Conservation (phyloP, 2,888 invertebrate genomes). For the Hydrotaea diabolus region DNA sequence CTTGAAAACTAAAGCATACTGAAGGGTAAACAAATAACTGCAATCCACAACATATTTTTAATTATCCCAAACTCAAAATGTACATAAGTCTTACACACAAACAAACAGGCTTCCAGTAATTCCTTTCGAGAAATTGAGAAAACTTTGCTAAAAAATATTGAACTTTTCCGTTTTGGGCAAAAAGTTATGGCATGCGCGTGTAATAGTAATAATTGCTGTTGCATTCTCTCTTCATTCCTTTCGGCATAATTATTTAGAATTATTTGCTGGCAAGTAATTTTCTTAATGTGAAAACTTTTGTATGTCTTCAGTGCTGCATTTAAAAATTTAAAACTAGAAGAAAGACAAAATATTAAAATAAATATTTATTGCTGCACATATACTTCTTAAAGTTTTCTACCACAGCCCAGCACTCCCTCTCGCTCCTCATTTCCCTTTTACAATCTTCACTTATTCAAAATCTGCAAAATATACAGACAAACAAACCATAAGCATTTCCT, state of each 20-base stretch:
- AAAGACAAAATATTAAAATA: too few species aligned
- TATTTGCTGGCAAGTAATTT: slow-evolving; percentile 29
- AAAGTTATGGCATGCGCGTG: too few species aligned
- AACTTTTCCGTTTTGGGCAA: too few species aligned
- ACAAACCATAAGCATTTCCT: not conserved
- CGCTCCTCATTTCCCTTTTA: not conserved
- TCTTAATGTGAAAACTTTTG: slow-evolving; percentile 31
- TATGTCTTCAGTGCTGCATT: not conserved
- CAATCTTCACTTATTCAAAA: slow-evolving; percentile 1
- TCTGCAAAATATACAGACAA: not conserved
- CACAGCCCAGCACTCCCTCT: not conserved
- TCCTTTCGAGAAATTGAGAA: too few species aligned
- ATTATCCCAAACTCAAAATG: too few species aligned
- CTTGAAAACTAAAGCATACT: slow-evolving; percentile 5
- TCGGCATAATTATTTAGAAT: not conserved
- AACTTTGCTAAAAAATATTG: too few species aligned
- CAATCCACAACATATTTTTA: too few species aligned
- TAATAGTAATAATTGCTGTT: slow-evolving; percentile 11
- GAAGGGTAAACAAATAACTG: too few species aligned
- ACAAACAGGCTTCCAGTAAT: too few species aligned
- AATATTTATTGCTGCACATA: not conserved
- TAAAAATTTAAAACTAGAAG: too few species aligned
- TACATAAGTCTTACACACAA: too few species aligned
- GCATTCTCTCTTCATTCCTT: not conserved
- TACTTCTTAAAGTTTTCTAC: not conserved